Conservation (phyloP, 2,797 vertebrate genomes). For the Microcaecilia unicolor region DNA sequence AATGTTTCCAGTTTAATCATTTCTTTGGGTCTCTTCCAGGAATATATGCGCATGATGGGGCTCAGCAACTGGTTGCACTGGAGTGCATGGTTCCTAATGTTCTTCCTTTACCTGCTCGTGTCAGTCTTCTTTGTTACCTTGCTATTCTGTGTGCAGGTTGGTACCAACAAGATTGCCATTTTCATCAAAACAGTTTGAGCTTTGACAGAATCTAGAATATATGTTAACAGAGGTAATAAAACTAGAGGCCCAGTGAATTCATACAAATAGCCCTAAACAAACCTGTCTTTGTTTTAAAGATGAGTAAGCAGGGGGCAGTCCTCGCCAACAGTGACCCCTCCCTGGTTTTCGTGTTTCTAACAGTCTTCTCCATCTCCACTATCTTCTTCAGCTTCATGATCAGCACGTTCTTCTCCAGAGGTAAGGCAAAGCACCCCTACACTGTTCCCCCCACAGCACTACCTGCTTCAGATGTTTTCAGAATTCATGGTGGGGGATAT, state of each 20-base stretch:
- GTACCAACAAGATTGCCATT: too few species aligned
- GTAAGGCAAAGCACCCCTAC: conserved; percentile 34
- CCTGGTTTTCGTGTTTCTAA: conserved; percentile 80
- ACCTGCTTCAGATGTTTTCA: too few species aligned
- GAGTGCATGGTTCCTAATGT: conserved; percentile 92
- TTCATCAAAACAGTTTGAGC: too few species aligned
- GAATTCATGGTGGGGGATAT: not conserved
- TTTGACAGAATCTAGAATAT: too few species aligned
- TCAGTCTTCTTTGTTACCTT: conserved; percentile 80
- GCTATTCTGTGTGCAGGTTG: conserved; percentile 83
- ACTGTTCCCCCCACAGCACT: too few species aligned
- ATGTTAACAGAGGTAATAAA: too few species aligned
- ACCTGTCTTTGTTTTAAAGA: too few species aligned
- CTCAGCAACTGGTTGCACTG: conserved; percentile 96
- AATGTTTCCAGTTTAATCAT: too few species aligned
- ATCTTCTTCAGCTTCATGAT: conserved; percentile 98
- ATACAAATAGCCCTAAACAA: too few species aligned
- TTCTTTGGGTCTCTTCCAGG: conserved; percentile 67
- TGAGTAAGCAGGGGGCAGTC: conserved; percentile 79
- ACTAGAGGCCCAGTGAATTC: too few species aligned
- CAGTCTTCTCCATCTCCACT: conserved; percentile 72
- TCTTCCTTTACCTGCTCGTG: conserved; percentile 81
- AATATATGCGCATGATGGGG: conserved; percentile 98
- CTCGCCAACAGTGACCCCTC: conserved; percentile 82
- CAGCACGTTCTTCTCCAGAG: conserved; percentile 93